These are phyloP conservation scores for Choristoneura fumiferana DNA, from an alignment of 1,140 invertebrate species.

Conservation along the genomic window DNA sequence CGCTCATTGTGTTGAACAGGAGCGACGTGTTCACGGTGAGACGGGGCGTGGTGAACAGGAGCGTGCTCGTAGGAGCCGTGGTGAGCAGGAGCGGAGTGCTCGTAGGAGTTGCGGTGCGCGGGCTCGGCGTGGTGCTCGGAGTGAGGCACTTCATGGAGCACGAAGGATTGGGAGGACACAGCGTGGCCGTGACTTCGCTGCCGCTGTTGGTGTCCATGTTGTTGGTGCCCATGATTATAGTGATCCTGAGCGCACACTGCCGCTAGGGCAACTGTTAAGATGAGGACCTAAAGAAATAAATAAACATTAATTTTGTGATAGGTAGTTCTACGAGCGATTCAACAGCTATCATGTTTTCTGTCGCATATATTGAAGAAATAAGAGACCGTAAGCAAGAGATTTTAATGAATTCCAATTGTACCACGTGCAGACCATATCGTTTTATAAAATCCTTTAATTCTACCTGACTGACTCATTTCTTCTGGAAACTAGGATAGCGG, in stretches of 20 bases:
- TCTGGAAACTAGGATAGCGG: too few species aligned
- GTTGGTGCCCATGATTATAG: conserved; percentile 8
- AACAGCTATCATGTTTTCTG: too few species aligned
- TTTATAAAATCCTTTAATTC: too few species aligned
- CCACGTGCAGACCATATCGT: too few species aligned
- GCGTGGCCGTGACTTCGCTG: conserved; percentile 7
- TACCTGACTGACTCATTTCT: too few species aligned
- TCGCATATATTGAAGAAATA: too few species aligned
- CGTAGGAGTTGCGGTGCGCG: background rate
- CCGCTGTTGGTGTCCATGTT: background rate
- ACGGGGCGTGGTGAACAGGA: background rate
- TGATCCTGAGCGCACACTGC: conserved; percentile 13
- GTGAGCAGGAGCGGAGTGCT: conserved; percentile 1
- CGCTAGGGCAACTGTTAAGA: conserved; percentile 4
- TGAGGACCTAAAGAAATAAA: background rate
- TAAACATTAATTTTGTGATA: too few species aligned
- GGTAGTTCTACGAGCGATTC: too few species aligned
- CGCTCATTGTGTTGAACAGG: too few species aligned
- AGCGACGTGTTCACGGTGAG: background rate
- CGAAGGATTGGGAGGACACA: conserved; percentile 9
- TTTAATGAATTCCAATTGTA: too few species aligned
- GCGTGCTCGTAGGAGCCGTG: background rate
- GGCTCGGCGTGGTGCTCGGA: background rate
- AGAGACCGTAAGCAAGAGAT: too few species aligned
- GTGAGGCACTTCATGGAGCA: conserved; percentile 7